Conservation (phyloP, 2,113 vertebrate genomes). For the Echinops telfairi region DNA sequence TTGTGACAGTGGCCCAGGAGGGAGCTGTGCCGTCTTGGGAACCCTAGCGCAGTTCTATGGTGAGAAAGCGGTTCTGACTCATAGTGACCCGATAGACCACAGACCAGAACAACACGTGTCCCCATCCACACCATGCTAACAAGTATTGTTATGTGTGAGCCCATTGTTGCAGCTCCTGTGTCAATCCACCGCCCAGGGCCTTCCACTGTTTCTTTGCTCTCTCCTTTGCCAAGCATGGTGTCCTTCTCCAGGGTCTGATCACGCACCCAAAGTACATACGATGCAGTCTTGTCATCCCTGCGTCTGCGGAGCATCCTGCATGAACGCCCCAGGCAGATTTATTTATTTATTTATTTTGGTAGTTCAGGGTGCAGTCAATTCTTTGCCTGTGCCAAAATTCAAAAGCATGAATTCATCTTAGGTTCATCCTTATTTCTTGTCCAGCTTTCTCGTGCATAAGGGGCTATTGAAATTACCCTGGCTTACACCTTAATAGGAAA, state of each 20-base stretch:
- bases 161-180: background rate
- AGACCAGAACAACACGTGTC: background rate
- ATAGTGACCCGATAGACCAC: background rate
- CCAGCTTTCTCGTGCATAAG: background rate
- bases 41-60: background rate
- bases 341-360: background rate
- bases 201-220: background rate
- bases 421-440: background rate
- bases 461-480: background rate
- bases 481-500: background rate
- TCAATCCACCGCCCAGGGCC: background rate
- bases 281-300: background rate
- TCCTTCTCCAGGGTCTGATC: background rate
- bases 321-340: background rate
- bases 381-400: background rate
- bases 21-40: background rate
- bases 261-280: background rate
- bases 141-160: background rate
- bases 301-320: background rate
- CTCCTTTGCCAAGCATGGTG: background rate
- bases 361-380: background rate
- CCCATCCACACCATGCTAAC: background rate
- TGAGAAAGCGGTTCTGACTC: background rate
- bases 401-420: background rate
- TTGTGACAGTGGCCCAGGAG: background rate